Base-by-base conservation (phyloP, 1,140 invertebrate genomes). In the Temnothorax curvispinosus region DNA sequence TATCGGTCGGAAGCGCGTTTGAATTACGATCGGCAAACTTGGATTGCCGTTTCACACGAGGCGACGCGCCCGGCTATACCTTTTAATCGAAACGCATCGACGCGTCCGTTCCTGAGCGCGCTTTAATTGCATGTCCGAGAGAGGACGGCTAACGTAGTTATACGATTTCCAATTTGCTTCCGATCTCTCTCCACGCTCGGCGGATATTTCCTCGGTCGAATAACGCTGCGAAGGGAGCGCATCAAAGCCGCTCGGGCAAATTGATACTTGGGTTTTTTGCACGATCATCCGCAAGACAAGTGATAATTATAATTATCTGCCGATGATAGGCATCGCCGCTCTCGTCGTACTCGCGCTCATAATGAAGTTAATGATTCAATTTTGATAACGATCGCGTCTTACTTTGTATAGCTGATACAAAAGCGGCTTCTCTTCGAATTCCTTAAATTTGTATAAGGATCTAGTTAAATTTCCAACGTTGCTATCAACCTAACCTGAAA, bases 11-110 rank as follows among this genome's bases (percentile, higher is more conserved):
- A 32, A 13, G 54, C 54, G n/a, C 35, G 35, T 27, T 69, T 65
- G 35, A 35, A 27, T 65, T 84, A 84, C 80, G 81, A 50, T 81
- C 80, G 52, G 76, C 75, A 74, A 88, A 86, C 81, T 88, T 78
- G 88, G 89, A 90, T 90, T 77, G 71, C 38, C 58, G 21, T 75
- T 60, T 85, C 41, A 13, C 15, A 13, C 50, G 41, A 41, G 35
- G 27, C 58, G 27, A 52, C 41, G 50, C 38, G 38, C 38, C 38
- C 35, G 35, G 50, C 9, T 81, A 27, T 27, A 27, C 21, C 65
- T 71, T 81, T 81, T 58, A 81, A 81, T 81, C 65, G 38, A 47
- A 52, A 56, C 77, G 50, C 64, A 81, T 81, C 78, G 64, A 32
- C 35, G 47, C 64, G 27, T 32, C 41, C 41, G 50, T 47, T 32